Percentiles rank a stretch among this genome's conserved stretches.
Evolutionary conservation across 2,797 vertebrate species (phyloP).

Genomic region (Falco cherrug): DNA sequence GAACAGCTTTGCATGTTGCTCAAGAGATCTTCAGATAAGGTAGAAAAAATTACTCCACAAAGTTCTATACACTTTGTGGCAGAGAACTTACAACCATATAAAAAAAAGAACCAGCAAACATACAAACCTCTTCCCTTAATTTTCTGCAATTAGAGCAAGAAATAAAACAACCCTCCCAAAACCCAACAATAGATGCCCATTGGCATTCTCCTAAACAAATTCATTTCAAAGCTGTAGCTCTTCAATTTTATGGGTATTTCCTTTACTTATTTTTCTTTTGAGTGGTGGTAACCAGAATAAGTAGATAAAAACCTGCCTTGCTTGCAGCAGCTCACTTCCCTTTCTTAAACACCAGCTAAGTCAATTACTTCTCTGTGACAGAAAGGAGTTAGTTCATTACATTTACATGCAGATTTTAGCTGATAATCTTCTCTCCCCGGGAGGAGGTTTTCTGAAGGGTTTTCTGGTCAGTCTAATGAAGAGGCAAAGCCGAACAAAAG

Average conservation of each 20-base stretch:
- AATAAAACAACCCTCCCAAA: background rate
- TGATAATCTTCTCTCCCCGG: background rate
- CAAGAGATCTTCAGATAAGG: background rate
- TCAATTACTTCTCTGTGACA: background rate
- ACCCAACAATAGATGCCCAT: background rate
- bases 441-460: background rate
- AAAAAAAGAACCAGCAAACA: background rate
- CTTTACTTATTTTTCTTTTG: background rate
- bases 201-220: background rate
- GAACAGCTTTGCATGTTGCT: slow-evolving; percentile 1
- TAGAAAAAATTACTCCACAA: background rate
- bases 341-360: background rate
- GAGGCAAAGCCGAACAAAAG: background rate
- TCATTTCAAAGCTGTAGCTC: background rate
- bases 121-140: background rate
- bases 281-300: background rate
- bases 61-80: background rate
- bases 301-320: background rate
- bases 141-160: background rate
- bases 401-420: background rate
- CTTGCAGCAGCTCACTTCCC: background rate
- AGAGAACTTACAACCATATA: background rate
- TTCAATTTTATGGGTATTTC: background rate
- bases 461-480: background rate
- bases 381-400: background rate